Conservation (phyloP, 1,140 invertebrate genomes). For the Calycopis cecrops region DNA sequence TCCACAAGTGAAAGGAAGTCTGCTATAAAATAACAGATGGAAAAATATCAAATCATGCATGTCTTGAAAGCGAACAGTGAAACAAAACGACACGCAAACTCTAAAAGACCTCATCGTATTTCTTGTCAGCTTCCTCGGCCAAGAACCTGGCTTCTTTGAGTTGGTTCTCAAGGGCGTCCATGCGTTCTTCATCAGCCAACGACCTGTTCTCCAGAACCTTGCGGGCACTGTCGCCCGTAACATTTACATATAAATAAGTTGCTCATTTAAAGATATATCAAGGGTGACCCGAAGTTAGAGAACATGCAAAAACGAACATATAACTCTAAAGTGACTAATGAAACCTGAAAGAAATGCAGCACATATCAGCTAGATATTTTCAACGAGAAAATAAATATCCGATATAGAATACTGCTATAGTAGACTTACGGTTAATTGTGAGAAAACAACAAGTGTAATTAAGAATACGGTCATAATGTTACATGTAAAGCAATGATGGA, state of each 20-base stretch:
- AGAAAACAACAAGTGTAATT: background rate
- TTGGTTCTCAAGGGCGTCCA: constrained; percentile 99
- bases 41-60: constrained; percentile 21
- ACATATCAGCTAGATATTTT: background rate
- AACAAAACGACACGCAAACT: constrained; percentile 66
- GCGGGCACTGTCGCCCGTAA: constrained; percentile 87
- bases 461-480: background rate
- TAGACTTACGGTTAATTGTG: background rate
- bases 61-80: constrained; percentile 41
- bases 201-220: constrained; percentile 99
- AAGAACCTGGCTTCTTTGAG: constrained; percentile 99
- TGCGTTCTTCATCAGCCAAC: constrained; percentile 99
- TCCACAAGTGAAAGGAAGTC: constrained; percentile 2
- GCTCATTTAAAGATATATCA: constrained; percentile 32
- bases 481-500: background rate
- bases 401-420: background rate
- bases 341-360: constrained; percentile 18
- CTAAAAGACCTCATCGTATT: constrained; percentile 98
- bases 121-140: constrained; percentile 99
- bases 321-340: constrained; percentile 51
- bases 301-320: constrained; percentile 58
- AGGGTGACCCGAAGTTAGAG: constrained; percentile 60
- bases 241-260: constrained; percentile 41
- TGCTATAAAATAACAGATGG: constrained; percentile 10
- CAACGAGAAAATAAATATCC: background rate